Conservation (phyloP, 2,888 invertebrate species). For the Tachina fera region DNA sequence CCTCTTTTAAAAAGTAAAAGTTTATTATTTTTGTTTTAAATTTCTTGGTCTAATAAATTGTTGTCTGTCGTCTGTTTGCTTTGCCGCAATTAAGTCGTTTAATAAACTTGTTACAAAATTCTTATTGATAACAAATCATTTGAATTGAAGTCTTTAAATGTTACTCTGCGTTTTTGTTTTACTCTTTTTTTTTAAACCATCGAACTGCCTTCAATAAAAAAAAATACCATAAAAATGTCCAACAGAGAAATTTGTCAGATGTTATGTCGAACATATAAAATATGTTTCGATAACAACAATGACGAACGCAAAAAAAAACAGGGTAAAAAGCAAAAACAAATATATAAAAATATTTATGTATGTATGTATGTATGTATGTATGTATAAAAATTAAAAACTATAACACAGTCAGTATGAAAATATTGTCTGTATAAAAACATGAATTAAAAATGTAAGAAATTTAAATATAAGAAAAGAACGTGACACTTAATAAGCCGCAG, state of each 20-base stretch:
- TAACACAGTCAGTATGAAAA: conserved; percentile 22
- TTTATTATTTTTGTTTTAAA: background rate
- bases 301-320: conserved; percentile 53
- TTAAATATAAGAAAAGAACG: conserved; percentile 50
- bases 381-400: conserved; percentile 15
- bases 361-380: background rate
- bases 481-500: conserved; percentile 74
- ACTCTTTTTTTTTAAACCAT: conserved; percentile 3
- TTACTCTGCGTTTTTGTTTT: conserved; percentile 17
- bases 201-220: background rate
- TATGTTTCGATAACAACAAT: conserved; percentile 69
- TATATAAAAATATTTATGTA: background rate
- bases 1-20: background rate
- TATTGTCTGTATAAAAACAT: conserved; percentile 51
- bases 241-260: conserved; percentile 74
- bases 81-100: conserved; percentile 50
- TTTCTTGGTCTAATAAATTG: background rate
- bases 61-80: background rate
- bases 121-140: conserved; percentile 70
- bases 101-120: conserved; percentile 70
- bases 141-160: conserved; percentile 44
- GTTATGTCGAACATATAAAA: conserved; percentile 72
- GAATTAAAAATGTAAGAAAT: conserved; percentile 23
- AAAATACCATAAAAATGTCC: conserved; percentile 65
- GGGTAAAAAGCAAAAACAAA: conserved; percentile 25